Evolutionary conservation across 2,888 invertebrate species (phyloP), one percentile per base, ranked within the genome.

Genomic region (Plebejus melissa): DNA sequence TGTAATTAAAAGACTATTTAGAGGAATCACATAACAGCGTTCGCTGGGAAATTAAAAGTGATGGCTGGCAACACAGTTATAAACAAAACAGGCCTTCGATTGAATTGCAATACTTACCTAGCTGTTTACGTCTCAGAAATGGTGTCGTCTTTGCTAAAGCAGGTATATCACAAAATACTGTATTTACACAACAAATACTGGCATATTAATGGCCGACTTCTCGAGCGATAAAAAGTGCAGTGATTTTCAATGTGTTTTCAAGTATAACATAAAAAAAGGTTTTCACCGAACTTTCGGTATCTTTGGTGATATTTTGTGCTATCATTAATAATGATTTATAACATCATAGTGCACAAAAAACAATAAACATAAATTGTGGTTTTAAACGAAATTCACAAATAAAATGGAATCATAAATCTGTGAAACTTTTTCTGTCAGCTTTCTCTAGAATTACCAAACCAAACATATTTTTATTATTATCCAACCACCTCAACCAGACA

Each of bases 101-200:
- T 13, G n/a, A 46, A 22, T n/a, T 70, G 22, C 46, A 13, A 22
- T 46, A 71, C 11, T 46, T 22, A 22, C 22, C 22, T 0, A 4
- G 22, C n/a, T 11, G 70, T 71, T 41, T 46, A 46, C 28, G 4
- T 4, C 22, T 22, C 46, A 13, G 72, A 50, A 72, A 72, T 72
- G 72, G 72, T 72, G 72, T 72, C 72, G 1, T 54, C 72, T 0
- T 28, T 72, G 4, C 32, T 72, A 2, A 72, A 54, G 54, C 72
- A 72, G 72, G 72, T 72, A 72, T 54, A 54, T 50, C 22, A 11
- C 3, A 0, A 50, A 11, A 22, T 22, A 22, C 22, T 50, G 2
- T 11, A 50, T 32, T 13, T 32, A 22, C 22, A 22, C 22, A 22
- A 22, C 22, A 22, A 22, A 22, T 22, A 22, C 22, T 22, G 22